Conservation (phyloP, 2,888 invertebrate genomes). For the Synergus itoensis region DNA sequence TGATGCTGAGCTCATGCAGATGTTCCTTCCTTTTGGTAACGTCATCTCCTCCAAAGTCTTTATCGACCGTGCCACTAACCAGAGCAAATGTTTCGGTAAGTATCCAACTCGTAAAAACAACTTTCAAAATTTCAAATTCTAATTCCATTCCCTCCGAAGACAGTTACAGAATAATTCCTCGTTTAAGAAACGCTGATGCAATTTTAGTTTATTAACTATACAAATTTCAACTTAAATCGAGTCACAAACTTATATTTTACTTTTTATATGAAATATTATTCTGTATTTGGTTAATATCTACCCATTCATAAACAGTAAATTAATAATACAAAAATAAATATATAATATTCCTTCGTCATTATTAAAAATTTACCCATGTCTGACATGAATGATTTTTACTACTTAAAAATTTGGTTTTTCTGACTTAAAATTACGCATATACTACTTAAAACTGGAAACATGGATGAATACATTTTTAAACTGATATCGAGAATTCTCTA, state of each 20-base stretch:
- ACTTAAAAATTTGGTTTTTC: neutral
- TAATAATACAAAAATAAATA: neutral
- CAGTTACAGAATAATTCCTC: neutral
- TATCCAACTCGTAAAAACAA: conserved; percentile 58
- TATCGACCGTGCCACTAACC: conserved; percentile 99
- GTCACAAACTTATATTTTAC: neutral
- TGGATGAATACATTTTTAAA: too few relatives aligned
- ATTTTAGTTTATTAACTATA: neutral
- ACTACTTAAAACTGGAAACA: too few relatives aligned
- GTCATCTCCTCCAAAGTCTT: conserved; percentile 99
- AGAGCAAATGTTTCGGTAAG: conserved; percentile 99
- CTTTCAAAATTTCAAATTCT: conserved; percentile 27
- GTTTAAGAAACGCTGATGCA: neutral
- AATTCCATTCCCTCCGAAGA: conserved; percentile 7
- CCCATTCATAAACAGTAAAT: neutral
- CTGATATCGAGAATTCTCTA: too few relatives aligned
- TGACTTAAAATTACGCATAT: too few relatives aligned
- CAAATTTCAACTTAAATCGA: neutral
- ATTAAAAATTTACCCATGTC: neutral
- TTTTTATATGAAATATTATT: neutral
- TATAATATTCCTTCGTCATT: neutral
- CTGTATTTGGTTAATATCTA: neutral
- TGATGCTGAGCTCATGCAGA: conserved; percentile 99
- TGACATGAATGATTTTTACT: neutral
- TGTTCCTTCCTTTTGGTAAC: conserved; percentile 99